phyloP scores from a whole-genome alignment of 2,113 vertebrate genomes.

The Perca flavescens region DNA sequence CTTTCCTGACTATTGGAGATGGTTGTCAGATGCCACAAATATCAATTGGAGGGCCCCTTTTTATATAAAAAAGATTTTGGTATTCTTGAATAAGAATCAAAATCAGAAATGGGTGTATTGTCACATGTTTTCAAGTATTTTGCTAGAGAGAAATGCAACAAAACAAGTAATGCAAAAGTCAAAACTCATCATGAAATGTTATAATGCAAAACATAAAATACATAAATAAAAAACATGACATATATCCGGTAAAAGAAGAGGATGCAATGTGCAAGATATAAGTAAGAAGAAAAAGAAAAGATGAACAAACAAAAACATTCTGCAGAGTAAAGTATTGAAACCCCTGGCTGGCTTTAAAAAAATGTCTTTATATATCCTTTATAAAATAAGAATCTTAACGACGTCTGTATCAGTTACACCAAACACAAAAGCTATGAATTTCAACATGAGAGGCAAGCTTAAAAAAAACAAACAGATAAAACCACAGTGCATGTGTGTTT shows the following conservation, averaged over 20 bases:
- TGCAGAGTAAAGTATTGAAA: too few relatives aligned
- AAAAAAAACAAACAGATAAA: not conserved
- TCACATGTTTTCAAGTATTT: not conserved
- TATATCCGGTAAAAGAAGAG: not conserved
- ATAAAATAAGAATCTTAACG: not conserved
- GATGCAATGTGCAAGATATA: not conserved
- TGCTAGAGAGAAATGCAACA: not conserved
- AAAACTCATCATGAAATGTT: not conserved
- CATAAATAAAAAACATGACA: not conserved
- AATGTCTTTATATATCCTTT: too few relatives aligned
- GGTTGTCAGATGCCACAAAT: not conserved
- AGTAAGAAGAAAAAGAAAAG: not conserved
- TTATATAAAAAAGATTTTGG: not conserved
- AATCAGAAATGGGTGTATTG: not conserved
- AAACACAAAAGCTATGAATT: not conserved
- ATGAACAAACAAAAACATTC: too few relatives aligned
- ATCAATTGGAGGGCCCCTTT: not conserved
- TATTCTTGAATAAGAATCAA: not conserved
- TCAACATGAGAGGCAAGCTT: not conserved
- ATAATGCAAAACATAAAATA: not conserved
- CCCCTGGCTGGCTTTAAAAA: not conserved
- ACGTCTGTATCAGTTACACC: not conserved
- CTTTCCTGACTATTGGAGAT: not conserved
- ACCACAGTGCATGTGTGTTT: not conserved
- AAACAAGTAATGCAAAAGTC: not conserved